Base-by-base conservation (phyloP, 1,140 invertebrate species). In the Chlorops oryzae region DNA sequence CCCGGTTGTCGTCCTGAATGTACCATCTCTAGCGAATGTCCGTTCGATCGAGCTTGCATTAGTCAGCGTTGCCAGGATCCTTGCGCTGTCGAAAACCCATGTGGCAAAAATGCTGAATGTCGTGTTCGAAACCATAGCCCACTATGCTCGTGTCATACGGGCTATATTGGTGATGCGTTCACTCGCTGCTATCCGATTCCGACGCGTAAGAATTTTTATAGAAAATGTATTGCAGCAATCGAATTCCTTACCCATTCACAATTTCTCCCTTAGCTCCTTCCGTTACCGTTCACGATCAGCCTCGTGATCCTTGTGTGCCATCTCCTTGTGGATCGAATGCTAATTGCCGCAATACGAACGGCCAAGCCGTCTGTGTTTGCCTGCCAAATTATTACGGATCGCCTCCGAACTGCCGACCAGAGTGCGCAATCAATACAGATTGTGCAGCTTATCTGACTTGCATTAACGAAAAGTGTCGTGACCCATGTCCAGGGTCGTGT, bases 41-140 rank as follows among this genome's bases (percentile, higher is more conserved):
- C 85, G 2, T 77, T 81, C 32, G 83, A 83, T 32, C 81, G 84
- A 63, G 85, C 88, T 9, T 92, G 90, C 60, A 78, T 88, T 5
- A 85, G 87, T 62, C 83, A 89, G 54, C 88, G 87, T 59, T 92
- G 90, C 69, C 81, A 85, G 1, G 86, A 93, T 75, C 89, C 90
- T 3, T 93, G 89, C 65, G 74, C 83, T 0, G 86, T 87, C 17
- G 81, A 86, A 2, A n/a, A n/a, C n/a, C n/a, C n/a, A n/a, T 93
- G 90, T 69, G 90, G 88, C 15, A 78, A 81, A 43, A 82, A 82
- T 51, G 87, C 89, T 15, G 75, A 84, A 18, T 93, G 89, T 65
- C 82, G 86, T 74, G 85, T 88, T 1, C 82, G 87, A 12, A 88
- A 88, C 63, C 88, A 91, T 60, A 88, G 84, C 55, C 86, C 88